These are phyloP conservation scores for Sceloporus tristichus DNA, from an alignment of 2,113 vertebrate genomes.

Conservation along the genomic window DNA sequence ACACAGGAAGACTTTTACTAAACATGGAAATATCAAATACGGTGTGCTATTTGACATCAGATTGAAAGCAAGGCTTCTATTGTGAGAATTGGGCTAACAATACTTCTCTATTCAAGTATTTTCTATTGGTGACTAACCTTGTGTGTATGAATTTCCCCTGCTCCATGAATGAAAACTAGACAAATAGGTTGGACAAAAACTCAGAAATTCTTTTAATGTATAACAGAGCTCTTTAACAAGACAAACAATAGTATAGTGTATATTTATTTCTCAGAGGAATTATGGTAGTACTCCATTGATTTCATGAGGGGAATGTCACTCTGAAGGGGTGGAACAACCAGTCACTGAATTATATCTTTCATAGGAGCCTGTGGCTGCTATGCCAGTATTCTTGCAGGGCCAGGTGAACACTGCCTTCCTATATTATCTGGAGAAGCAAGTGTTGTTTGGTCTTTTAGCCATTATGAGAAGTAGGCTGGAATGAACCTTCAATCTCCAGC, in stretches of 20 bases:
- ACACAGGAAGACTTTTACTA: neutral
- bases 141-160: neutral
- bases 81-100: conserved; percentile 21
- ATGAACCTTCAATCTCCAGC: neutral
- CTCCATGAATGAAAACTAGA: neutral
- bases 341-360: neutral
- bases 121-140: conserved; percentile 17
- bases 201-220: neutral
- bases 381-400: neutral
- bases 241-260: neutral
- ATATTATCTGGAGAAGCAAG: neutral
- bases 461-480: too few species aligned
- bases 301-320: neutral
- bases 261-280: neutral
- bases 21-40: conserved; percentile 5
- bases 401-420: neutral
- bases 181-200: neutral
- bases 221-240: neutral
- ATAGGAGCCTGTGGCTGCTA: neutral
- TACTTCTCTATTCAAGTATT: conserved; percentile 1
- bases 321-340: neutral
- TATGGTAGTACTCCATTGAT: neutral
- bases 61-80: conserved; percentile 5
- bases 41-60: rapidly evolving
- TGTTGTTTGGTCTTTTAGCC: too few species aligned